Evolutionary conservation across 1,140 invertebrate genomes (phyloP).

Genomic region (Pentalonia nigronervosa): DNA sequence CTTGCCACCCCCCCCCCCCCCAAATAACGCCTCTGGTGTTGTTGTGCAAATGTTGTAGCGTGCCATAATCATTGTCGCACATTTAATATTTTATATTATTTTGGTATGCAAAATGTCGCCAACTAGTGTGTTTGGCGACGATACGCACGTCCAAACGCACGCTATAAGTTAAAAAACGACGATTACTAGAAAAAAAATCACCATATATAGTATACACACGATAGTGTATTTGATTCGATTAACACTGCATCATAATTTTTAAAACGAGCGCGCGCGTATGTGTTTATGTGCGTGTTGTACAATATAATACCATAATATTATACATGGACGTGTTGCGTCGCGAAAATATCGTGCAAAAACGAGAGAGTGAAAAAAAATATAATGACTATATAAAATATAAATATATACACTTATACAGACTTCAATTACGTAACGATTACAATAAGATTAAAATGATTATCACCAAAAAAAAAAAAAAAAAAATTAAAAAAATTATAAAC

Average conservation of each 20-base stretch:
- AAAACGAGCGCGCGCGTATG: neutral
- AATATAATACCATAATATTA: neutral
- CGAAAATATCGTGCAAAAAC: neutral
- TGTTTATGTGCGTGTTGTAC: neutral
- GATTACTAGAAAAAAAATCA: neutral
- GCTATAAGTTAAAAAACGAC: neutral
- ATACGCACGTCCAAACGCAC: neutral
- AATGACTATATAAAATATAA: too few relatives aligned
- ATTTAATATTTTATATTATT: neutral
- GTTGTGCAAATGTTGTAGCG: too few relatives aligned
- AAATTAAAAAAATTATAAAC: neutral
- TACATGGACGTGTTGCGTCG: neutral
- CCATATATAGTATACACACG: neutral
- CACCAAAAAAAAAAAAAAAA: neutral
- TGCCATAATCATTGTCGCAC: neutral
- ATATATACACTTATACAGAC: neutral
- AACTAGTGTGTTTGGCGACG: neutral
- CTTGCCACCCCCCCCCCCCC: too few relatives aligned
- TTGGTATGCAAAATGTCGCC: neutral
- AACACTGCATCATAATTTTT: neutral
- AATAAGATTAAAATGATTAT: slow-evolving; percentile 18
- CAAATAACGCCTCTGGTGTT: too few relatives aligned
- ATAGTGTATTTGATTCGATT: neutral
- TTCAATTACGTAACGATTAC: slow-evolving; percentile 15
- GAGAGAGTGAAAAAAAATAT: neutral